Evolutionary conservation across 2,797 vertebrate genomes (phyloP), one percentile per base, ranked within the genome.

Genomic region (Centropyge bicolor): DNA sequence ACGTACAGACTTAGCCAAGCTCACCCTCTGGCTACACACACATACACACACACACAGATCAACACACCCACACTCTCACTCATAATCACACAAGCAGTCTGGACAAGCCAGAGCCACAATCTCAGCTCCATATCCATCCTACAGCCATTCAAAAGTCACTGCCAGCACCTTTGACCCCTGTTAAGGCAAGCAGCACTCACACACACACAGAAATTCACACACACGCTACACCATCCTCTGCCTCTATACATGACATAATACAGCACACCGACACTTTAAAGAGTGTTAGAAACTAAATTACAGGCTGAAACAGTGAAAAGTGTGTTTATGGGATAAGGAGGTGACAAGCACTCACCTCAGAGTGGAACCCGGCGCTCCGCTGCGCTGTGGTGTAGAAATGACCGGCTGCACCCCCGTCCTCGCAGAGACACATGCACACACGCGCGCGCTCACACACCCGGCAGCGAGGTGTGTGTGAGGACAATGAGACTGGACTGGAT

Each of bases 401-500:
- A 81, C 45, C 48, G 48, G 73, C 82, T 82, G 82, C 66, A 14
- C 64, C 48, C 60, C 35, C 17, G 80, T 85, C 83, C 85, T 84
- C 78, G 35, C 83, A 52, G 69, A 48, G 68, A 86, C 80, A 76
- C 85, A 84, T 76, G 74, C 84, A 88, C 79, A n/a, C 73, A 17
- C 70, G 59, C 70, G 52, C 71, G 40, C 17, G 46, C 76, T 48
- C 75, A 48, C 71, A 17, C 84, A 56, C 75, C 67, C 68, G 8
- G 60, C 43, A 13, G 64, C 43, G 79, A 77, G 74, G 75, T 85
- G 88, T 89, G 90, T 83, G 80, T 66, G 84, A 89, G 88, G 89
- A 93, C 91, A 92, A 92, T 92, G 88, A 88, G 84, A 73, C 81
- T 49, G 84, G 81, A 88, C 86, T 90, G 86, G 91, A 90, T 85